phyloP scores from a whole-genome alignment of 92 coral and sea anemone genomes.

The Phenganax subtilis region DNA sequence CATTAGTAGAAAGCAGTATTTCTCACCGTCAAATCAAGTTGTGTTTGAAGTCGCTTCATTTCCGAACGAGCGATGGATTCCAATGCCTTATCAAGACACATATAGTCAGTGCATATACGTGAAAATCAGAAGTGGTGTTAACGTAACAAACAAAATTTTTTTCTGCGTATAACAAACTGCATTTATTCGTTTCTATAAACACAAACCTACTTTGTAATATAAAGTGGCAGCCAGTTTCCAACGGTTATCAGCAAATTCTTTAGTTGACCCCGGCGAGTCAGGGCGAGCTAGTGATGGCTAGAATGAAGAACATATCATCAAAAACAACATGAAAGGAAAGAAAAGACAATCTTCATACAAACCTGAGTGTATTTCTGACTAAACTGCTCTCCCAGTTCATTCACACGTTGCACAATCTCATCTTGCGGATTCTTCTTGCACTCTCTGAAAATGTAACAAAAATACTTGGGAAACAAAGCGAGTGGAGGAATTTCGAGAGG shows the following conservation, averaged over 20 bases:
- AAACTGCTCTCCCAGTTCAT: constrained; percentile 75
- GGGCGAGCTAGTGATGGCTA: constrained; percentile 93
- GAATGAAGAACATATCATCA: not conserved
- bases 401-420: constrained; percentile 66
- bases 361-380: constrained; percentile 88
- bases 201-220: constrained; percentile 67
- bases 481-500: not conserved
- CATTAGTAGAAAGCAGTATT: not conserved
- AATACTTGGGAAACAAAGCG: not conserved
- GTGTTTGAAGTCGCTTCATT: constrained; percentile 80
- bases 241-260: constrained; percentile 86
- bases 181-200: not conserved
- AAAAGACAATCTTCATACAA: not conserved
- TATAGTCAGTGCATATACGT: not conserved
- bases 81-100: constrained; percentile 52
- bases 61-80: constrained; percentile 77
- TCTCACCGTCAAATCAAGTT: constrained; percentile 75
- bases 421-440: constrained; percentile 77
- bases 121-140: no score
- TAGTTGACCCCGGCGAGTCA: constrained; percentile 79
- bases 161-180: no score
- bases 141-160: no score
- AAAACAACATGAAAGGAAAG: not conserved
- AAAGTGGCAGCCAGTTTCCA: constrained; percentile 81
- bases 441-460: constrained; percentile 45